phyloP scores from a whole-genome alignment of 2,888 invertebrate species.

The Rhyacophila evoluta region DNA sequence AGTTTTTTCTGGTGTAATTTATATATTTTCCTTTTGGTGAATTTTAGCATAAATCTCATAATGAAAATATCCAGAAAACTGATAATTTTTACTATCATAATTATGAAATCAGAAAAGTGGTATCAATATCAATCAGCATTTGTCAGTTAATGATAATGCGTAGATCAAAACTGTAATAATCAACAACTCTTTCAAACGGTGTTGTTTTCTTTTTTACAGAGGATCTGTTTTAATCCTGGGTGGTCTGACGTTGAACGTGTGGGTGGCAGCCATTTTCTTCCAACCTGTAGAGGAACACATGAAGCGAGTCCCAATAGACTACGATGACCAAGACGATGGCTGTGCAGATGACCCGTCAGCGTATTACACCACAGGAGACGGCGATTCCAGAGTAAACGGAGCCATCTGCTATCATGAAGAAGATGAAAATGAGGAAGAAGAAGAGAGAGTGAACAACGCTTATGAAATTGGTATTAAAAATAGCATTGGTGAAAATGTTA shows the following conservation, averaged over 20 bases:
- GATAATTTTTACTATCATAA: no score
- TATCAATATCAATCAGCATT: no score
- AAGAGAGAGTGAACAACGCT: slow-evolving; percentile 52
- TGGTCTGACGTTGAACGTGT: slow-evolving; percentile 84
- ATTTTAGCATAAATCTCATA: no score
- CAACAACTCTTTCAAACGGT: no score
- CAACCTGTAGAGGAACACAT: slow-evolving; percentile 87
- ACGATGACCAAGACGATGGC: slow-evolving; percentile 59
- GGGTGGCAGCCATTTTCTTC: slow-evolving; percentile 86
- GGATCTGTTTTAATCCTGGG: slow-evolving; percentile 86
- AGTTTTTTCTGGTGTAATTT: no score
- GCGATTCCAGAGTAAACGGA: not conserved
- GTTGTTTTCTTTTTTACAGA: slow-evolving; percentile 68
- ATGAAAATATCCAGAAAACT: no score
- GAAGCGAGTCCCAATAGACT: slow-evolving; percentile 71
- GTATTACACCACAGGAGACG: slow-evolving; percentile 46
- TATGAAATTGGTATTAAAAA: slow-evolving; percentile 62
- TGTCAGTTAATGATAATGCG: no score
- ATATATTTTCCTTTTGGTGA: no score
- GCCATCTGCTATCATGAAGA: slow-evolving; percentile 20
- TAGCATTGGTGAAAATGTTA: slow-evolving; percentile 46
- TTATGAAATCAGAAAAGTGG: no score
- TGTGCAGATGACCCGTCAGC: slow-evolving; percentile 61
- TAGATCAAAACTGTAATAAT: no score
- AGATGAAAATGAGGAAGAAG: slow-evolving; percentile 26